Evolutionary conservation across 1,140 invertebrate genomes (phyloP).

Genomic region (Adoxophyes honmai): DNA sequence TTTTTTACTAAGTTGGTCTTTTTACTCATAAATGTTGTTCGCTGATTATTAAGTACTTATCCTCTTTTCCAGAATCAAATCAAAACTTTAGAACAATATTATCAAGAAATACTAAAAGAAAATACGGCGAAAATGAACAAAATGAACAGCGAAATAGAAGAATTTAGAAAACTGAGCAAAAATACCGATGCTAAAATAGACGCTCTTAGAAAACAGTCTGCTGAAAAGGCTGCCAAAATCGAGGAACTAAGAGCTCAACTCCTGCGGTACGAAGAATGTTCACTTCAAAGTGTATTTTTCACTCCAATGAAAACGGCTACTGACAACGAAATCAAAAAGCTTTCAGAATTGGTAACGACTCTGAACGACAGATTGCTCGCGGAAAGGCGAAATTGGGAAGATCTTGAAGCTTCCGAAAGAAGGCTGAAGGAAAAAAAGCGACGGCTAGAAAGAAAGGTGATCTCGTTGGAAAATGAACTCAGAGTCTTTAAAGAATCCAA

Average conservation of each 20-base stretch:
- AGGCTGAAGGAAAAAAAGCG: slow-evolving; percentile 57
- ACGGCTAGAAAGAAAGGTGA: slow-evolving; percentile 41
- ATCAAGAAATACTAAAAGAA: slow-evolving; percentile 66
- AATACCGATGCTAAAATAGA: slow-evolving; percentile 66
- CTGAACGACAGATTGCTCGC: slow-evolving; percentile 50
- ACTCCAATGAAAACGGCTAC: slow-evolving; percentile 69
- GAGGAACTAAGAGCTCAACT: slow-evolving; percentile 62
- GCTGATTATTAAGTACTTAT: neutral
- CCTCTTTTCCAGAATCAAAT: slow-evolving; percentile 60
- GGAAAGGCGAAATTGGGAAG: slow-evolving; percentile 62
- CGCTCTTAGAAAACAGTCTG: slow-evolving; percentile 54
- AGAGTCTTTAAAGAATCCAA: slow-evolving; percentile 44
- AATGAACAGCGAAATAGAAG: slow-evolving; percentile 51
- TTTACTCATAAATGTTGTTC: slow-evolving; percentile 8
- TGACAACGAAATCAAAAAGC: slow-evolving; percentile 65
- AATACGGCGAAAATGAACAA: slow-evolving; percentile 64
- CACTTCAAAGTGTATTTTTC: slow-evolving; percentile 66
- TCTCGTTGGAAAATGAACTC: slow-evolving; percentile 49
- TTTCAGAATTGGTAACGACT: slow-evolving; percentile 52
- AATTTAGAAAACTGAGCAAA: slow-evolving; percentile 54
- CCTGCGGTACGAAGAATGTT: slow-evolving; percentile 63
- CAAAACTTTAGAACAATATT: slow-evolving; percentile 58
- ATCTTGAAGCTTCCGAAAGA: slow-evolving; percentile 43
- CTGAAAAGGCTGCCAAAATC: slow-evolving; percentile 63
- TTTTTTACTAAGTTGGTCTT: neutral